Percentiles rank a stretch among this genome's conserved stretches.
Conservation (phyloP, 2,888 invertebrate species). For the Ophion ventricosus region DNA sequence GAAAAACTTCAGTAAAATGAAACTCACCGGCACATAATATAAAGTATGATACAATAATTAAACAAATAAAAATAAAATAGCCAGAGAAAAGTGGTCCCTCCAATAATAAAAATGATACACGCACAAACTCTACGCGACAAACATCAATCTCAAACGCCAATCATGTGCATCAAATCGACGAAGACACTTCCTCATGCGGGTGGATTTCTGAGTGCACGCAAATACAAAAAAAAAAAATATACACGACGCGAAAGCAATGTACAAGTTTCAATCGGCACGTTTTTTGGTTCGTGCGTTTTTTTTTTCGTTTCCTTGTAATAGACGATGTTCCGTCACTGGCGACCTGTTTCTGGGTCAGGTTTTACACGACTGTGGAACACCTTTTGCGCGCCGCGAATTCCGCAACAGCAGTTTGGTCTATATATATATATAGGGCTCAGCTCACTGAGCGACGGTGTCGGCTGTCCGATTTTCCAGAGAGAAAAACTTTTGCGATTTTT, state of each 20-base stretch:
- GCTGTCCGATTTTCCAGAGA: constrained; percentile 44
- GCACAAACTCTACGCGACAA: no score
- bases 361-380: constrained; percentile 37
- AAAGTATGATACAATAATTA: no score
- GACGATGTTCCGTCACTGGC: constrained; percentile 34
- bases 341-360: constrained; percentile 43
- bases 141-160: no score
- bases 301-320: constrained; percentile 15
- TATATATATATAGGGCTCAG: constrained; percentile 51
- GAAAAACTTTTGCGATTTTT: constrained; percentile 53
- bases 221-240: not conserved
- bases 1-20: no score
- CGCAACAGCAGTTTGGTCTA: constrained; percentile 19
- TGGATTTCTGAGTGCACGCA: not conserved
- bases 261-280: not conserved
- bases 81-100: no score
- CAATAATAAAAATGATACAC: no score
- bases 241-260: constrained; percentile 9
- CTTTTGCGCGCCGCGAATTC: constrained; percentile 40
- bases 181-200: no score
- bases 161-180: no score
- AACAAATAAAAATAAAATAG: no score
- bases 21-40: no score
- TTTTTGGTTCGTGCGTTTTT: not conserved
- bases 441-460: constrained; percentile 17